Evolutionary conservation across 1,140 invertebrate species (phyloP).

Genomic region (Ericerus pela): DNA sequence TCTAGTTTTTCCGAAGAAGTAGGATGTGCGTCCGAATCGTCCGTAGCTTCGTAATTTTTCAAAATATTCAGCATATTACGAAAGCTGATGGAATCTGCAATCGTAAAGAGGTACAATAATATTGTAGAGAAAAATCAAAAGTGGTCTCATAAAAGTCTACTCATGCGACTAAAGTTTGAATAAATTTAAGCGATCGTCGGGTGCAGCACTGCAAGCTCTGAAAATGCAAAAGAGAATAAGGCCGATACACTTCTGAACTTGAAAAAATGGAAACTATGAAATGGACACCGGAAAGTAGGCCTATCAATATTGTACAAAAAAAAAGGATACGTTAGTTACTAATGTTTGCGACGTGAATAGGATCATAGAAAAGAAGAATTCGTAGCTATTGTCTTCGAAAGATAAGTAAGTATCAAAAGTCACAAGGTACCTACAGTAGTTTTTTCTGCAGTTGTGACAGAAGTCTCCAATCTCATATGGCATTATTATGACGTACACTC

Average conservation of each 20-base stretch:
- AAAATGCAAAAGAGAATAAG: conserved; percentile 6
- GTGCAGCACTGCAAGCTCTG: no score
- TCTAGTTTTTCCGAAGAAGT: not conserved
- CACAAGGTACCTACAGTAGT: no score
- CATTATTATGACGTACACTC: no score
- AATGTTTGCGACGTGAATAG: not conserved
- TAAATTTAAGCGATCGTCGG: no score
- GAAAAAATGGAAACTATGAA: not conserved
- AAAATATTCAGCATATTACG: not conserved
- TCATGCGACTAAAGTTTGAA: not conserved
- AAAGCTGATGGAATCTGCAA: not conserved
- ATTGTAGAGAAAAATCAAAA: not conserved
- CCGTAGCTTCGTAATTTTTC: not conserved
- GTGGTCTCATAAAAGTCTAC: not conserved
- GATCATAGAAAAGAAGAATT: not conserved
- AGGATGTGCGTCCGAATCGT: not conserved
- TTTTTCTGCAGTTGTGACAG: no score
- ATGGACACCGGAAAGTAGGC: not conserved
- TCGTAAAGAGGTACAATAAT: not conserved
- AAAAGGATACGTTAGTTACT: not conserved
- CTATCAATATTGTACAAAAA: not conserved
- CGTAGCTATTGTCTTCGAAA: not conserved
- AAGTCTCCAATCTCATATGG: no score
- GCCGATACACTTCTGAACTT: not conserved
- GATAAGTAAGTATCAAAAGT: not conserved